A percentile compares a stretch with the other conserved stretches of the same genome.
These are phyloP conservation scores for Drosophila pegasa DNA, from an alignment of 2,888 invertebrate species.

Conservation along the genomic window DNA sequence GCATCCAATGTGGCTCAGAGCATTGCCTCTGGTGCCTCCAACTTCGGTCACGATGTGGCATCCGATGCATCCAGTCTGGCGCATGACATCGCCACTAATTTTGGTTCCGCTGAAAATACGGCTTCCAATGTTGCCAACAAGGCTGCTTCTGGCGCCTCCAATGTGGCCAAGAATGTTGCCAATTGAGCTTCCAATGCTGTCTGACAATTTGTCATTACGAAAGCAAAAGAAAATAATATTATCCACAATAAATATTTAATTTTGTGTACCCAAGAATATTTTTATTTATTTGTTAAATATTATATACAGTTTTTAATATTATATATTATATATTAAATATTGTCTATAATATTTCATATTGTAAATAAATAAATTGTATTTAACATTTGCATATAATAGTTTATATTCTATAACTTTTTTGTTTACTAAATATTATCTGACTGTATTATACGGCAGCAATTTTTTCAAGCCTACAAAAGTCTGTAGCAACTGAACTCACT, in stretches of 20 bases:
- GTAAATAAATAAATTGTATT: too few relatives aligned
- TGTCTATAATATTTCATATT: too few relatives aligned
- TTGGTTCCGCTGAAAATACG: not conserved
- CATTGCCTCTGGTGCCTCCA: not conserved
- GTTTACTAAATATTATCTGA: too few relatives aligned
- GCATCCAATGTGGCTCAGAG: not conserved
- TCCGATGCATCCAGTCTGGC: constrained; percentile 17
- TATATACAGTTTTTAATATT: too few relatives aligned
- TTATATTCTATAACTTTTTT: too few relatives aligned
- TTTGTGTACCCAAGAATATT: not conserved
- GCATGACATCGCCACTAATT: not conserved
- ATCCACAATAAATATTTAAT: constrained; percentile 7
- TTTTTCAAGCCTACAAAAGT: not conserved
- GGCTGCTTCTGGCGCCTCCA: constrained; percentile 7
- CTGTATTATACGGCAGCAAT: too few relatives aligned
- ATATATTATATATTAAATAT: too few relatives aligned
- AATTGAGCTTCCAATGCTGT: not conserved
- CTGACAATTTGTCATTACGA: not conserved
- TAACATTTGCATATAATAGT: too few relatives aligned
- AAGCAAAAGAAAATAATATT: not conserved
- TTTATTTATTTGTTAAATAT: not conserved
- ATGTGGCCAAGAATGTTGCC: not conserved
- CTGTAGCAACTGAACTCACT: not conserved
- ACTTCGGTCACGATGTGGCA: constrained; percentile 18
- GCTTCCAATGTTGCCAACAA: constrained; percentile 11